A percentile compares a stretch with the other conserved stretches of the same genome.
Evolutionary conservation across 1,140 invertebrate species (phyloP).

Genomic region (Holotrichia oblita): DNA sequence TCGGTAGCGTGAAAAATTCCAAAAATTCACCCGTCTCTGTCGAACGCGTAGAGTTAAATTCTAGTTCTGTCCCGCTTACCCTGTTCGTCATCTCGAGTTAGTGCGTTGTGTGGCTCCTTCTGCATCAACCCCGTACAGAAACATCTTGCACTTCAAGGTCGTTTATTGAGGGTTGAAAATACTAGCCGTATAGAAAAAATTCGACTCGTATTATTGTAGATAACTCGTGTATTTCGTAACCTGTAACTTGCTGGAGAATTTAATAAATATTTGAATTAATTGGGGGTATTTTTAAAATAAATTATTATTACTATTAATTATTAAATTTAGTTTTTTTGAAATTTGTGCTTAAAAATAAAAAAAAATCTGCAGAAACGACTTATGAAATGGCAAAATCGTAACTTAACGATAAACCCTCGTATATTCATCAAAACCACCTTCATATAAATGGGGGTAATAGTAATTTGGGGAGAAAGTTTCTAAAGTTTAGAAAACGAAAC

Average conservation of each 20-base stretch:
- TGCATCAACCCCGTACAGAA: constrained; percentile 46
- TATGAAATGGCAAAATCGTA: too few species aligned
- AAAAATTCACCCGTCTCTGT: constrained; percentile 43
- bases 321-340: too few species aligned
- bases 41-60: background rate
- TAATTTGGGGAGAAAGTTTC: too few species aligned
- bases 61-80: background rate
- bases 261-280: too few species aligned
- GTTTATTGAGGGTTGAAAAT: constrained; percentile 51
- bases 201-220: background rate
- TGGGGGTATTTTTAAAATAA: too few species aligned
- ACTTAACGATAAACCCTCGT: too few species aligned
- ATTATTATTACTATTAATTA: too few species aligned
- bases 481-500: background rate
- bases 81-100: constrained; percentile 27
- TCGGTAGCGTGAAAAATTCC: constrained; percentile 46
- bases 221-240: too few species aligned
- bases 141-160: constrained; percentile 52
- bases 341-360: too few species aligned
- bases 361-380: too few species aligned
- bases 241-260: too few species aligned
- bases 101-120: constrained; percentile 28
- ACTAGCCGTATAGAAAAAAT: constrained; percentile 46
- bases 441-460: background rate
- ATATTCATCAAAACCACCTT: too few species aligned